phyloP scores from a whole-genome alignment of 2,888 invertebrate species.

The Drosophila barbarae region DNA sequence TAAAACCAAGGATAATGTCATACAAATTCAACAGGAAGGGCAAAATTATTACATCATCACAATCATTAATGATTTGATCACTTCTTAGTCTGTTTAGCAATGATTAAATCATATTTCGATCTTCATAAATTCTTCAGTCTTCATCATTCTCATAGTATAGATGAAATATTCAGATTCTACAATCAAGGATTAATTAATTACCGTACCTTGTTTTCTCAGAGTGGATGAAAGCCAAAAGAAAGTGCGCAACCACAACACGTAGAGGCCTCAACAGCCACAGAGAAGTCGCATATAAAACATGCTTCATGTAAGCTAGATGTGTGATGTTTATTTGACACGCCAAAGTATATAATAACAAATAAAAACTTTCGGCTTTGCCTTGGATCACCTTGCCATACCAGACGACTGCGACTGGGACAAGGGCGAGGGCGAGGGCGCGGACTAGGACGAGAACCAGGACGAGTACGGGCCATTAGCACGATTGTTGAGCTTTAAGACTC shows the following conservation, averaged over 20 bases:
- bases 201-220: neutral
- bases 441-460: conserved; percentile 30
- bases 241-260: conserved; percentile 72
- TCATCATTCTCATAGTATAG: too few relatives aligned
- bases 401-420: conserved; percentile 10
- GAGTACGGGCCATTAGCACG: conserved; percentile 75
- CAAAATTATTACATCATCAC: neutral
- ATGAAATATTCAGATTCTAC: too few relatives aligned
- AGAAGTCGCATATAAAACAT: conserved; percentile 63
- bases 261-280: conserved; percentile 38
- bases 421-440: conserved; percentile 1
- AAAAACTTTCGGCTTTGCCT: conserved; percentile 64
- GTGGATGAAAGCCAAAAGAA: conserved; percentile 23
- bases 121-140: too few relatives aligned
- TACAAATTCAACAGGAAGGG: neutral
- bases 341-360: conserved; percentile 76
- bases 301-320: conserved; percentile 72
- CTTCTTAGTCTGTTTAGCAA: neutral
- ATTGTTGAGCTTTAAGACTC: conserved; percentile 71
- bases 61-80: neutral
- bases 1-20: neutral
- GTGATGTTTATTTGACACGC: conserved; percentile 76
- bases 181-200: neutral
- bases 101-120: too few relatives aligned
- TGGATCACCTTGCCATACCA: conserved; percentile 40